Evolutionary conservation across 2,888 invertebrate species (phyloP).

Genomic region (Conomelus anceps): DNA sequence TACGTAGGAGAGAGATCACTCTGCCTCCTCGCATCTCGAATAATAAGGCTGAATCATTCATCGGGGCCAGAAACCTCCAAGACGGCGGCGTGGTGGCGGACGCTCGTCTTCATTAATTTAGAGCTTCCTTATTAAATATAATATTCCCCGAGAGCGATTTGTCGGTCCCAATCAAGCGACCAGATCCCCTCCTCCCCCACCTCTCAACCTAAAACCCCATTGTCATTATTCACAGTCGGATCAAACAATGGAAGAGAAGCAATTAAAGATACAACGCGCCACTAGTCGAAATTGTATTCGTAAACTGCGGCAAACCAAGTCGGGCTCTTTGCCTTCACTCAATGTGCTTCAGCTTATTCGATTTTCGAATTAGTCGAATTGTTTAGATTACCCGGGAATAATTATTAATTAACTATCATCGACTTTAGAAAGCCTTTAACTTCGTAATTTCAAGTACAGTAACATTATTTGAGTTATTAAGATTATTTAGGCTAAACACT

Average conservation of each 20-base stretch:
- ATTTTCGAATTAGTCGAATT: neutral
- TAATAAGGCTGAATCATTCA: neutral
- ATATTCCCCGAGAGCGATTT: neutral
- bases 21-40: neutral
- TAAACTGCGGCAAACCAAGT: neutral
- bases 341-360: neutral
- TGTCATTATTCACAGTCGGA: neutral
- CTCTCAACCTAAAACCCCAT: neutral
- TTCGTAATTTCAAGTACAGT: neutral
- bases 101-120: neutral
- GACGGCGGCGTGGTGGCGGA: neutral
- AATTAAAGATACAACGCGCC: neutral
- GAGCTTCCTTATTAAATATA: neutral
- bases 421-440: neutral
- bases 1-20: neutral
- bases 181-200: neutral
- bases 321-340: neutral
- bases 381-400: neutral
- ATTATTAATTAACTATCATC: neutral
- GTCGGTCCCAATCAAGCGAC: neutral
- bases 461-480: neutral
- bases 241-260: neutral
- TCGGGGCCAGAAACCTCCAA: neutral
- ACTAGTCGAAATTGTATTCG: neutral
- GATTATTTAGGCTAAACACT: neutral